These are phyloP conservation scores for Hirtodrosophila trivittata DNA, from an alignment of 2,888 invertebrate genomes.

Conservation along the genomic window DNA sequence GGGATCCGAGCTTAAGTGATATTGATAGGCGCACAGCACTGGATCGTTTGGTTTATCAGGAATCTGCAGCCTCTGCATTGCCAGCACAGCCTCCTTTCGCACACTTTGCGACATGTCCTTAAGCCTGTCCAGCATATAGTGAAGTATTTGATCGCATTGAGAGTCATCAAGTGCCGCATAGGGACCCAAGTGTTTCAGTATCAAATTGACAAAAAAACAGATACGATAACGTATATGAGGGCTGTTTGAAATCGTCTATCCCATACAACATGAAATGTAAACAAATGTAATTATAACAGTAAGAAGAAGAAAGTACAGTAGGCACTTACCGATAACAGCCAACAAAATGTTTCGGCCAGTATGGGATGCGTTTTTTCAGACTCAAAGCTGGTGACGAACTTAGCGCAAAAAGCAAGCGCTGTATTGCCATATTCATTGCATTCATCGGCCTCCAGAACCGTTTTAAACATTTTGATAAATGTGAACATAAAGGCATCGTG, in stretches of 20 bases:
- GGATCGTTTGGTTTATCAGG: slow-evolving; percentile 90
- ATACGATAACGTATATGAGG: slow-evolving; percentile 88
- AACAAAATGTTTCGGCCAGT: slow-evolving; percentile 73
- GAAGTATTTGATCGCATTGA: slow-evolving; percentile 89
- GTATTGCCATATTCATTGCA: slow-evolving; percentile 88
- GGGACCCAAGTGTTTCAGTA: slow-evolving; percentile 89
- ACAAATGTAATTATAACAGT: background rate
- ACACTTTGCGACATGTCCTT: slow-evolving; percentile 91
- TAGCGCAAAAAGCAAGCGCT: slow-evolving; percentile 89
- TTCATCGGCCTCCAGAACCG: slow-evolving; percentile 88
- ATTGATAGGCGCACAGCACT: slow-evolving; percentile 89
- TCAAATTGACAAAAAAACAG: slow-evolving; percentile 90
- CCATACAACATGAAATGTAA: slow-evolving; percentile 9
- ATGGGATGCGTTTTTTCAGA: slow-evolving; percentile 83
- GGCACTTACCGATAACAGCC: slow-evolving; percentile 71
- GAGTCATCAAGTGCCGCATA: slow-evolving; percentile 91
- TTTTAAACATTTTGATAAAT: slow-evolving; percentile 87
- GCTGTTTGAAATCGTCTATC: slow-evolving; percentile 84
- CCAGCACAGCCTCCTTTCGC: slow-evolving; percentile 91
- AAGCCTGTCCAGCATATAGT: slow-evolving; percentile 88
- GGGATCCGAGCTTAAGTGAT: slow-evolving; percentile 90
- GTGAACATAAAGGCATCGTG: slow-evolving; percentile 86
- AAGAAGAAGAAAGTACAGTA: slow-evolving; percentile 34
- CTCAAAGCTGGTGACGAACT: slow-evolving; percentile 87
- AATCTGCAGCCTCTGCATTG: slow-evolving; percentile 91